These are phyloP conservation scores for Anas platyrhynchos DNA, from an alignment of 2,113 vertebrate species.

Conservation along the genomic window DNA sequence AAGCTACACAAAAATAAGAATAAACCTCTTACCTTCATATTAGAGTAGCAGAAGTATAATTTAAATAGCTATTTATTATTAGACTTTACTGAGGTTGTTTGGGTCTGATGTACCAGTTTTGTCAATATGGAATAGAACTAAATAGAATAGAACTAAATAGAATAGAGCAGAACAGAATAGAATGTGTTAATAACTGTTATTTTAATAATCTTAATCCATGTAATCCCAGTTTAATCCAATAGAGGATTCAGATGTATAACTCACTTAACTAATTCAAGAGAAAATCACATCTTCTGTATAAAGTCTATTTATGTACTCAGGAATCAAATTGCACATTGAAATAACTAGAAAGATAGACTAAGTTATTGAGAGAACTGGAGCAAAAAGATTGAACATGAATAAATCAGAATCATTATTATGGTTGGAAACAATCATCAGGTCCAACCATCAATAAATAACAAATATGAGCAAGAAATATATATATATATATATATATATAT, in stretches of 20 bases:
- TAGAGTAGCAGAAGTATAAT: not conserved
- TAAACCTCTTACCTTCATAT: not conserved
- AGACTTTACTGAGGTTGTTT: not conserved
- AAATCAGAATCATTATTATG: not conserved
- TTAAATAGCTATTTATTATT: not conserved
- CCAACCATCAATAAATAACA: not conserved
- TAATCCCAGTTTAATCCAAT: not conserved
- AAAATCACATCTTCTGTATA: not conserved
- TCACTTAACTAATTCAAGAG: not conserved
- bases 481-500: no score
- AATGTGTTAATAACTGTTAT: not conserved
- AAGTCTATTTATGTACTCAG: rapidly evolving
- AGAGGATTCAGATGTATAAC: not conserved
- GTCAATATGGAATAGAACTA: no score
- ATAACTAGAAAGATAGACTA: not conserved
- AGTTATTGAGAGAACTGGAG: not conserved
- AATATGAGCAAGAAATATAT: not conserved
- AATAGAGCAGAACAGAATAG: not conserved
- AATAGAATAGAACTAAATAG: no score
- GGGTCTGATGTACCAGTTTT: not conserved
- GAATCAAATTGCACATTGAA: not conserved
- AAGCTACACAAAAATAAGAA: not conserved
- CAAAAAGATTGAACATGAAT: not conserved
- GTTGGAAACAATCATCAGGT: no score
- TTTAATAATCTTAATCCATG: not conserved